Base-by-base conservation (phyloP, 2,888 invertebrate species). In the Acleris sparsana region DNA sequence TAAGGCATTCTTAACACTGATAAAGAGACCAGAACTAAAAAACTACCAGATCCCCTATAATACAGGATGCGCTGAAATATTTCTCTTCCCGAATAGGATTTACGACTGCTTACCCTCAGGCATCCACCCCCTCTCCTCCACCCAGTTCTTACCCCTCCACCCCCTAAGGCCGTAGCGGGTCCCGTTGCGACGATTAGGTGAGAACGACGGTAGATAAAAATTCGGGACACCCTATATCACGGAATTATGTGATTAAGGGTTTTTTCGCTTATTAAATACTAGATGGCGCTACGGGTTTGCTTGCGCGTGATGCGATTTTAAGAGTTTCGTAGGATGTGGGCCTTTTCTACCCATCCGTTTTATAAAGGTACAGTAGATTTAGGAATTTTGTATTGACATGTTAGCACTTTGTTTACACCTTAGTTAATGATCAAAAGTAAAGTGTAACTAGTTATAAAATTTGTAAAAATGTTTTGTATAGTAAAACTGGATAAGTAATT, bases 151-250 rank as follows among this genome's bases (percentile, higher is more conserved):
- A 33, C 9, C 55, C 22, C 4, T 16, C 44, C 25, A 7, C 13
- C 53, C 29, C 53, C 61, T 20, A n/a, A 9, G 43, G 52, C 61
- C 61, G 6, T 17, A n/a, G 29, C 20, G 16, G 60, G 65, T 68
- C 72, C 69, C 72, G 44, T 22, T 22, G 66, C 63, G 67, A 25
- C 72, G 72, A 72, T 72, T 72, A 72, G 61, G 69, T 65, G 68
- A 56, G 63, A 73, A 70, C 58, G 63, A 68, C 69, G 72, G 68
- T 72, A 73, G 76, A 77, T 77, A 76, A 80, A 79, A 80, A 77
- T 73, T 76, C 73, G 75, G 64, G 69, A 68, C 65, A 72, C 80
- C 78, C 80, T 80, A 79, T 80, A 81, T 82, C 82, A 80, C 67
- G 75, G 82, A 60, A 68, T 71, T 69, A 69, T 58, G 63, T 68